These are phyloP conservation scores for Gila robusta DNA, from an alignment of 2,797 vertebrate species.

Conservation along the genomic window DNA sequence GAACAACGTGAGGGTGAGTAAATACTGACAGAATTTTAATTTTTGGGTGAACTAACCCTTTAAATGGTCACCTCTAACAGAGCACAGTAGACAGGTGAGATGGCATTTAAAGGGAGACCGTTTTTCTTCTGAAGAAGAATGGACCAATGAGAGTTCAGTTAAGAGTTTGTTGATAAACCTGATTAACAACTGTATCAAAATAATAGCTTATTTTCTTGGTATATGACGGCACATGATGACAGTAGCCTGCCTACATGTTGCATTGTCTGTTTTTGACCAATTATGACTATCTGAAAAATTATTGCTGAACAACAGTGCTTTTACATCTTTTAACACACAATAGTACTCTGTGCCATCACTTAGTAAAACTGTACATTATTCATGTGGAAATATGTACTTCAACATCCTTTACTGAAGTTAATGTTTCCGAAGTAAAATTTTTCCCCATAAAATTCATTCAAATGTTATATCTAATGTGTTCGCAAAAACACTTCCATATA, in stretches of 20 bases:
- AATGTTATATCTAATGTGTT: neutral
- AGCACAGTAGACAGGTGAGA: neutral
- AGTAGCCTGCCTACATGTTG: neutral
- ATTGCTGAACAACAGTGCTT: neutral
- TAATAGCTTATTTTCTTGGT: neutral
- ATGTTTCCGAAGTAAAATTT: neutral
- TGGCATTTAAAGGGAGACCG: neutral
- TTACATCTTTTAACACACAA: neutral
- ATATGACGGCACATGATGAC: neutral
- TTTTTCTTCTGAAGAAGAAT: neutral
- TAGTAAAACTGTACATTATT: neutral
- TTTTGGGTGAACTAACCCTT: too few species aligned
- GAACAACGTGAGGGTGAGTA: too few species aligned
- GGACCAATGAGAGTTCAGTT: constrained; percentile 27
- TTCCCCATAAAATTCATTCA: neutral
- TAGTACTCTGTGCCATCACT: neutral
- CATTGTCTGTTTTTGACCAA: neutral
- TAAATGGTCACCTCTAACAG: neutral
- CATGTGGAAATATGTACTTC: neutral
- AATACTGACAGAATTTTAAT: too few species aligned
- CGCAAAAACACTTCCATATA: too few species aligned
- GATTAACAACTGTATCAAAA: neutral
- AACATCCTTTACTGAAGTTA: neutral
- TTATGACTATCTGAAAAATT: neutral
- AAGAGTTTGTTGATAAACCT: neutral